phyloP scores from a whole-genome alignment of 2,888 invertebrate genomes.

The Aromia moschata region DNA sequence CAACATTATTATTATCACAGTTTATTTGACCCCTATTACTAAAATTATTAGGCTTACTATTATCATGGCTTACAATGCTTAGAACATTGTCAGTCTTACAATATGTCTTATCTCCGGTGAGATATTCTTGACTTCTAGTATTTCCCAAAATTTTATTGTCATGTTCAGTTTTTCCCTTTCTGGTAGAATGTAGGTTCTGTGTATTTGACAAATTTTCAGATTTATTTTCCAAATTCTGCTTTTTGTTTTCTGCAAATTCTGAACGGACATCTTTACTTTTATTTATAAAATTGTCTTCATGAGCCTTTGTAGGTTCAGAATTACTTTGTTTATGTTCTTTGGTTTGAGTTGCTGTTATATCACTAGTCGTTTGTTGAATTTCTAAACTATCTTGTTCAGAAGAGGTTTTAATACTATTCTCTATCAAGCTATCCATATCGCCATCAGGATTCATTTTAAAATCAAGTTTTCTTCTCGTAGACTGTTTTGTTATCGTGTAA shows the following conservation, averaged over 20 bases:
- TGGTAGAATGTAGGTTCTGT: not conserved
- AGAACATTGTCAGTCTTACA: slow-evolving; percentile 9
- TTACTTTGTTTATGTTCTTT: not conserved
- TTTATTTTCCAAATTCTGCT: not conserved
- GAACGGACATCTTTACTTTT: not conserved
- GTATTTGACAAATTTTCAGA: not conserved
- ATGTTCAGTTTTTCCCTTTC: slow-evolving; percentile 15
- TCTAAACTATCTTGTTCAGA: not conserved
- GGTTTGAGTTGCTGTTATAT: not conserved
- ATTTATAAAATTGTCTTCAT: not conserved
- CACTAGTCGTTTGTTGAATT: not conserved
- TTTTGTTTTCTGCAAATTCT: not conserved
- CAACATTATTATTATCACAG: slow-evolving; percentile 33
- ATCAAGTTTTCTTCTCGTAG: slow-evolving; percentile 24
- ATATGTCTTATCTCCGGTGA: not conserved
- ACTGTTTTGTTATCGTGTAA: slow-evolving; percentile 4
- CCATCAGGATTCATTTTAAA: slow-evolving; percentile 11
- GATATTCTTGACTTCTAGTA: not conserved
- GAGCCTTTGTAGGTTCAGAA: not conserved
- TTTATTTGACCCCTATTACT: slow-evolving; percentile 4
- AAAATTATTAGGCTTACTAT: not conserved
- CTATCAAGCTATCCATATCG: no score
- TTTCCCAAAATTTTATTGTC: not conserved
- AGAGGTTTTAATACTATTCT: no score
- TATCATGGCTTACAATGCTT: not conserved